Percentiles rank a stretch among this genome's conserved stretches.
phyloP scores from a whole-genome alignment of 37 sponge, comb jelly and placozoan species.

The Halisarca cf. caerulea region DNA sequence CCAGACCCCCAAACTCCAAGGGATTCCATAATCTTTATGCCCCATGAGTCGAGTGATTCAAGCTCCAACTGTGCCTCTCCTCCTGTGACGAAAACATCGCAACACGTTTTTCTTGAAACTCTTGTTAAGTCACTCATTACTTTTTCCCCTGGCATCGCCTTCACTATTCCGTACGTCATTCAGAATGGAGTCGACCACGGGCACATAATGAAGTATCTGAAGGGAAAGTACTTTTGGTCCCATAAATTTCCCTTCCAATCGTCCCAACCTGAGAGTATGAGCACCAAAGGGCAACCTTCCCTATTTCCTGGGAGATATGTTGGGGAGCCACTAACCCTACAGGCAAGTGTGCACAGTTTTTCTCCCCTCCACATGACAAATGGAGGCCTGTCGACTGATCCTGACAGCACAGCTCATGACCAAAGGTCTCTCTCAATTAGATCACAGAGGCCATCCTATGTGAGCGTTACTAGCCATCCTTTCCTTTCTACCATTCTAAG shows the following conservation, averaged over 20 bases:
- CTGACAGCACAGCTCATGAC: too few species aligned
- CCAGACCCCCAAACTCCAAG: too few species aligned
- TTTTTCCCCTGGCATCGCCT: conserved; percentile 56
- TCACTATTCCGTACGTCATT: conserved; percentile 68
- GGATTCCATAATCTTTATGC: too few species aligned
- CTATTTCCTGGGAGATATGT: not conserved
- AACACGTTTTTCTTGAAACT: not conserved
- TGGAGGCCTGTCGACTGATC: not conserved
- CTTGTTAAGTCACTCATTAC: conserved; percentile 47
- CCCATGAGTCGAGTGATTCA: too few species aligned
- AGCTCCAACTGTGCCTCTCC: too few species aligned
- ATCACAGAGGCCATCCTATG: conserved; percentile 21
- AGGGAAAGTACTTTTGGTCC: conserved; percentile 73
- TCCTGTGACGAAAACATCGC: not conserved
- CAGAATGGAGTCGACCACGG: conserved; percentile 18
- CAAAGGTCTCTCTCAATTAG: too few species aligned
- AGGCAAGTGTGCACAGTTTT: not conserved
- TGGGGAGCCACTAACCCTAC: not conserved
- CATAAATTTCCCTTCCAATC: conserved; percentile 36
- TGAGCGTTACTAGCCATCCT: conserved; percentile 69
- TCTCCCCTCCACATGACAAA: conserved; percentile 4
- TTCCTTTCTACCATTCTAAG: conserved; percentile 54
- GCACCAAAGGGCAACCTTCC: not conserved
- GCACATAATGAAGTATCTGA: conserved; percentile 61
- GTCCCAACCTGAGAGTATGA: not conserved